A percentile compares a stretch with the other conserved stretches of the same genome.
phyloP scores from a whole-genome alignment of 2,797 vertebrate species.

The Falco berigora region DNA sequence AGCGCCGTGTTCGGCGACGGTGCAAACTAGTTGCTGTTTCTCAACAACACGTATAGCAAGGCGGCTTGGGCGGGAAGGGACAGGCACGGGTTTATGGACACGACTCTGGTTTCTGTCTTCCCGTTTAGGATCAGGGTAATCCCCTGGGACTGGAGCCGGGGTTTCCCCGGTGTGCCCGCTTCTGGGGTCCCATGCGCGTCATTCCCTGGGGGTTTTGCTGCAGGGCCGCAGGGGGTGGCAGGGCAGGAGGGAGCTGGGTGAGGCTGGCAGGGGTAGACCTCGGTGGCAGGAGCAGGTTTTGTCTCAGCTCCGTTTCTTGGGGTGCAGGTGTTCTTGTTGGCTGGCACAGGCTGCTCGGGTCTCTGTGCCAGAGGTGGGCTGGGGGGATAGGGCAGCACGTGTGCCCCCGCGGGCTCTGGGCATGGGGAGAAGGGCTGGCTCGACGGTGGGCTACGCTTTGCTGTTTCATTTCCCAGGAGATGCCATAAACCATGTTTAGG shows the following conservation, averaged over 20 bases:
- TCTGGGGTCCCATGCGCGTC: accelerated
- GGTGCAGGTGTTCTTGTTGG: background rate
- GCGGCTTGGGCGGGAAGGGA: background rate
- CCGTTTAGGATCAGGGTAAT: background rate
- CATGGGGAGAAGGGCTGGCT: background rate
- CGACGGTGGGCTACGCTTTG: background rate
- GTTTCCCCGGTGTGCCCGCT: accelerated
- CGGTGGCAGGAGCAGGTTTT: background rate
- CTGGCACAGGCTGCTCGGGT: background rate
- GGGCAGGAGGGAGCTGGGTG: background rate
- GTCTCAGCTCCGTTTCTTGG: accelerated
- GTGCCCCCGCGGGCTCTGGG: accelerated
- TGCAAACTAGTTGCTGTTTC: background rate
- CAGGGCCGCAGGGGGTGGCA: background rate
- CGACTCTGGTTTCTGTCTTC: background rate
- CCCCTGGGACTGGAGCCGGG: background rate
- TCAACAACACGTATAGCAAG: accelerated
- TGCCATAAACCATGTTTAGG: accelerated
- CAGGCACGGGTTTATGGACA: accelerated
- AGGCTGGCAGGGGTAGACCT: background rate
- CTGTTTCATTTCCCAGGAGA: background rate
- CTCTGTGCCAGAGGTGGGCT: background rate
- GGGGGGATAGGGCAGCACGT: background rate
- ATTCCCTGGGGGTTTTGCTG: background rate
- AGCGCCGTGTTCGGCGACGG: accelerated